Evolutionary conservation across 1,140 invertebrate species (phyloP), one percentile per base, ranked within the genome.

Genomic region (Drosophila hydei): DNA sequence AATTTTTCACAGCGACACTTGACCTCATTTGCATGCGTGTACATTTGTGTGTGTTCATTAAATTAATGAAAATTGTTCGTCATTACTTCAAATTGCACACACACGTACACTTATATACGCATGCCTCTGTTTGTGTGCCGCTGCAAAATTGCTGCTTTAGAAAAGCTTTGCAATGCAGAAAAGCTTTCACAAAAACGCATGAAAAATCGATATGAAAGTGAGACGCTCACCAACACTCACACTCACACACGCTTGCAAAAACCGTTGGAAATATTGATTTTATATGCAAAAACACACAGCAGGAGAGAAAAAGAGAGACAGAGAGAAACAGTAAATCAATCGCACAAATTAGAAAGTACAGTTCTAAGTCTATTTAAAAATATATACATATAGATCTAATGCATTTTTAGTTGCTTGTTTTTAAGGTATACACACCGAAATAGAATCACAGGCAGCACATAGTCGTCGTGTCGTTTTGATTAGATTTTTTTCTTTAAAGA

Each of bases 361-460:
- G 83, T 87, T 87, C 78, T 68, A 60, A 67, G 47, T 56, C 60
- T 68, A 68, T 33, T 62, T 56, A 45, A 71, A 69, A 79, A 63
- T 58, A 64, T 70, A 36, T 60, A 19, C 48, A 47, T 40, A 60
- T 72, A 71, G 38, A 27, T 56, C 23, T 51, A 48, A 79, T 76
- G 50, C 79, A 80, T 70, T 78, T 33, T 63, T 60, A 68, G 64
- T 61, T 54, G 55, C 25, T 72, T 51, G 38, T 69, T 73, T 47
- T 70, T 30, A 60, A 65, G 47, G 58, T 76, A 87, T 87, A 87
- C 83, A 87, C 83, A 87, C 83, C 83, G 84, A 87, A 89, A 83
- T 83, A 87, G 83, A 87, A 87, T 88, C 83, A 88, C 83, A 88
- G 83, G 83, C 81, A 85, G 78, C 75, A 78, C 78, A 68, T 80